Percentiles rank a stretch among this genome's conserved stretches.
Evolutionary conservation across 2,888 invertebrate species (phyloP).

Genomic region (Acrocyrtus sp.): DNA sequence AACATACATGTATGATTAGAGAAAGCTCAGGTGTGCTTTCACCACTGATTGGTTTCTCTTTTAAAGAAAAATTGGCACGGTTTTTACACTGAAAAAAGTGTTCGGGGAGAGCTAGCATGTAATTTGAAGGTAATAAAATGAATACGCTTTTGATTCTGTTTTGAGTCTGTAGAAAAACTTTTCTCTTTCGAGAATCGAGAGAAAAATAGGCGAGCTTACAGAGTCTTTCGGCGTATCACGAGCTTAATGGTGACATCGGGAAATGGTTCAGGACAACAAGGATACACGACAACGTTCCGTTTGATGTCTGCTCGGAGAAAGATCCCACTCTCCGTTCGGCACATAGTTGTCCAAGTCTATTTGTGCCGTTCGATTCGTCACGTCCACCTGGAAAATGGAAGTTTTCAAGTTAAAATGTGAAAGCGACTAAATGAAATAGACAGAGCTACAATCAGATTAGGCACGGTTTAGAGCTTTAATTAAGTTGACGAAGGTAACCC

Average conservation of each 20-base stretch:
- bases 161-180: not conserved
- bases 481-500: too few species aligned
- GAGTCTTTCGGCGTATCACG: conserved; percentile 68
- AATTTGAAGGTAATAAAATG: not conserved
- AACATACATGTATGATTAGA: too few species aligned
- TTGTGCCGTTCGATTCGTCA: conserved; percentile 66
- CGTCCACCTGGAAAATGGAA: conserved; percentile 65
- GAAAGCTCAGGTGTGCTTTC: too few species aligned
- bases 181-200: conserved; percentile 29
- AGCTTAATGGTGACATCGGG: conserved; percentile 71
- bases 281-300: conserved; percentile 68
- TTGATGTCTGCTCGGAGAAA: conserved; percentile 68
- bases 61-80: too few species aligned
- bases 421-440: too few species aligned
- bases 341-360: conserved; percentile 70
- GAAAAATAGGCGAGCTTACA: conserved; percentile 64
- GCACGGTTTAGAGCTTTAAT: too few species aligned
- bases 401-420: too few species aligned
- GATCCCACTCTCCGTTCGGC: conserved; percentile 72
- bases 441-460: too few species aligned
- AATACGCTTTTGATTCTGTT: not conserved
- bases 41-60: too few species aligned
- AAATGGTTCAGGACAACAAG: conserved; percentile 67
- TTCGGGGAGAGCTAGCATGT: too few species aligned
- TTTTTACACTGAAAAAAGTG: too few species aligned